Conservation (phyloP, 2,113 vertebrate species). For the Megatriorchis doriae region DNA sequence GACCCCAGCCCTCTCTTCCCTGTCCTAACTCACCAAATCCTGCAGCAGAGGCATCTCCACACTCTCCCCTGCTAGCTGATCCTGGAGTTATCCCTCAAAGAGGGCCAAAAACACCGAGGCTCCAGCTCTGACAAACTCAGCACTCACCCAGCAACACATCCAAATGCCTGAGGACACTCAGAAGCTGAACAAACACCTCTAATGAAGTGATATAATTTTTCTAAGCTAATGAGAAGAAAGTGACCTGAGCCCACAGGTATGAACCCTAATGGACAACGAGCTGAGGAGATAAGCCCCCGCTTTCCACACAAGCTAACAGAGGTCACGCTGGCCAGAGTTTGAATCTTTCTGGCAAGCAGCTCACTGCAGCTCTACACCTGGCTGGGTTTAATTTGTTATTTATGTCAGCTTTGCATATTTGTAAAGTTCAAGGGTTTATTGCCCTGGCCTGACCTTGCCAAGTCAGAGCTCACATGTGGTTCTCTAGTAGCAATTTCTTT, state of each 20-base stretch:
- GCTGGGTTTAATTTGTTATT: conserved; percentile 86
- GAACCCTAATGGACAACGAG: conserved; percentile 56
- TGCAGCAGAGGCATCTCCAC: neutral
- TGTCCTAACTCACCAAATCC: neutral
- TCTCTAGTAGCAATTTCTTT: conserved; percentile 82
- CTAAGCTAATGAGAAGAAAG: conserved; percentile 53
- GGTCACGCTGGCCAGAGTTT: conserved; percentile 54
- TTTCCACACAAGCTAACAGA: conserved; percentile 70
- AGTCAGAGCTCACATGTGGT: conserved; percentile 82
- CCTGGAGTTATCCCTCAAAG: neutral
- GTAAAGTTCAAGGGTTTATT: conserved; percentile 87
- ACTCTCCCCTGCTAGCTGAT: neutral
- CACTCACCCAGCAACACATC: neutral
- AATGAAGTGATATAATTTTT: conserved; percentile 57
- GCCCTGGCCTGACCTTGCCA: conserved; percentile 81
- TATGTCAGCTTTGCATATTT: conserved; percentile 88
- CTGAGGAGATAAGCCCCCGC: conserved; percentile 62
- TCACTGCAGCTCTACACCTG: conserved; percentile 74
- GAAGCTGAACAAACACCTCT: conserved; percentile 14
- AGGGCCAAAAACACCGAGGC: neutral
- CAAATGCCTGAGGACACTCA: conserved; percentile 5
- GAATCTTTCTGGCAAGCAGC: conserved; percentile 65
- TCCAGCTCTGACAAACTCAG: neutral
- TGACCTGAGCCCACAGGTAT: conserved; percentile 55
- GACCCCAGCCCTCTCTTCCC: neutral